Evolutionary conservation across 1,140 invertebrate genomes (phyloP).

Genomic region (Amphibalanus amphitrite): DNA sequence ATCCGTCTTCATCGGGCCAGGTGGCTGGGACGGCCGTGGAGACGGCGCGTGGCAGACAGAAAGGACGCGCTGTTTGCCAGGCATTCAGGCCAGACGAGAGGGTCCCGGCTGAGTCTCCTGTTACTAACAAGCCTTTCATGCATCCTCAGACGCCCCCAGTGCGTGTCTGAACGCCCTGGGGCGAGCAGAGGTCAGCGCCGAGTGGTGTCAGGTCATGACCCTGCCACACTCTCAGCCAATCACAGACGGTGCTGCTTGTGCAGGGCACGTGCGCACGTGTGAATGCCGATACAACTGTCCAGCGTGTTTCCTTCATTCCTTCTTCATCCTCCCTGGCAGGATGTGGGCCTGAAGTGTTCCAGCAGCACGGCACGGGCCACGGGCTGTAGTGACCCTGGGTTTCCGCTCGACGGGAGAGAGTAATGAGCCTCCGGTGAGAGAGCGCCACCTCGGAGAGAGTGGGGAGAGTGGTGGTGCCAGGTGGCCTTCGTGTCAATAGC

Average conservation of each 20-base stretch:
- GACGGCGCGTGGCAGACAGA: background rate
- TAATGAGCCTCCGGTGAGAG: background rate
- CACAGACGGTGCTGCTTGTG: background rate
- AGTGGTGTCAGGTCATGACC: background rate
- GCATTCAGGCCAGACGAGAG: too few relatives aligned
- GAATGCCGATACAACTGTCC: too few relatives aligned
- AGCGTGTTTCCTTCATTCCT: too few relatives aligned
- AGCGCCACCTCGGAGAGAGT: background rate
- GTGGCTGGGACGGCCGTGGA: background rate
- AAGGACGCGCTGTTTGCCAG: background rate
- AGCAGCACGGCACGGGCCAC: background rate
- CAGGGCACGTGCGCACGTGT: background rate
- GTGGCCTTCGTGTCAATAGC: too few relatives aligned
- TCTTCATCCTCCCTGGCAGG: background rate
- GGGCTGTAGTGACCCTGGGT: background rate
- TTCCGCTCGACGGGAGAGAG: background rate
- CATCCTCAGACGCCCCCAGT: too few relatives aligned
- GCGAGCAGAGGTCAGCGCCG: background rate
- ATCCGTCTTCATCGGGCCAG: background rate
- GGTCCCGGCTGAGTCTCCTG: too few relatives aligned
- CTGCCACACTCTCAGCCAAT: background rate
- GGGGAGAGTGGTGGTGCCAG: background rate
- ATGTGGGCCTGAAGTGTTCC: background rate
- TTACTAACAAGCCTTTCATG: too few relatives aligned
- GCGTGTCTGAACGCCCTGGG: too few relatives aligned